Conservation (phyloP, 2,888 invertebrate species). For the Thera britannica region DNA sequence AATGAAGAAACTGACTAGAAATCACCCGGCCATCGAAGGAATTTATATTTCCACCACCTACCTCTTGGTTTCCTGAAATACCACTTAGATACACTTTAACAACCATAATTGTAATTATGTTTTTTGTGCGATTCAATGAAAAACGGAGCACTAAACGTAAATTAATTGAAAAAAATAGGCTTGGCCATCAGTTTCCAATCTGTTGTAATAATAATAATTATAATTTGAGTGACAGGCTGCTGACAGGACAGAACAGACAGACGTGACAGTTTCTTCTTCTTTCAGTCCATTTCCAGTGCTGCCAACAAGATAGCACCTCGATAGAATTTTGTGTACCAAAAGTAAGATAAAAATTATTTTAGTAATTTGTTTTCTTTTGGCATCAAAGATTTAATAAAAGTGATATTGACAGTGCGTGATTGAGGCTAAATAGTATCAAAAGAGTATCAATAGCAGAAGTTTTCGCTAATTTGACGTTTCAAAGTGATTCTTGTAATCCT, state of each 20-base stretch:
- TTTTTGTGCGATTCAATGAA: conserved; percentile 58
- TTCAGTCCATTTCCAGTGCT: conserved; percentile 39
- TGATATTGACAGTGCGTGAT: too few relatives aligned
- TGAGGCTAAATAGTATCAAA: too few relatives aligned
- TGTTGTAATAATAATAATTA: conserved; percentile 68
- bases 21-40: conserved; percentile 69
- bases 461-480: too few relatives aligned
- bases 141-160: conserved; percentile 60
- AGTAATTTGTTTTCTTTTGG: too few relatives aligned
- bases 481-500: too few relatives aligned
- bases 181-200: conserved; percentile 77
- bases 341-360: too few relatives aligned
- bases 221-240: conserved; percentile 52
- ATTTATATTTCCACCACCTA: conserved; percentile 82
- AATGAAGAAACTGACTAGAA: conserved; percentile 64
- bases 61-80: conserved; percentile 97
- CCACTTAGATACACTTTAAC: conserved; percentile 96
- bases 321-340: too few relatives aligned
- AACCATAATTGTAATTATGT: conserved; percentile 87
- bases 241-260: not conserved
- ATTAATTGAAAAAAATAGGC: conserved; percentile 76
- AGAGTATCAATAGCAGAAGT: too few relatives aligned
- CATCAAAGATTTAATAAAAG: too few relatives aligned
- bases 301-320: not conserved
- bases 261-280: conserved; percentile 24